Conservation (phyloP, 2,113 vertebrate genomes). For the Zapornia atra region DNA sequence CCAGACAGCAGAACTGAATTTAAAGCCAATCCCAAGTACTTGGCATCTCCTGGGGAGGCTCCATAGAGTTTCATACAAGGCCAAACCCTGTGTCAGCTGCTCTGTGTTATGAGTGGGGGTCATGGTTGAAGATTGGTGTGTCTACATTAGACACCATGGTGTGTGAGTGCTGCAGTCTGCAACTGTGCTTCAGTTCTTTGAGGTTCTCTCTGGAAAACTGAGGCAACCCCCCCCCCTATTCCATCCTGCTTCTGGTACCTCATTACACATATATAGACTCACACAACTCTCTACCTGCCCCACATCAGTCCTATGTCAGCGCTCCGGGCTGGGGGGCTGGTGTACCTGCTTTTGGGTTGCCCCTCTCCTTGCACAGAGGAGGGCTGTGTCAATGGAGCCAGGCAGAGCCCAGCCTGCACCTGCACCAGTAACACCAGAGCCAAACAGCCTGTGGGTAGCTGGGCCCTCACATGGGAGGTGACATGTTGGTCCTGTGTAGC, state of each 20-base stretch:
- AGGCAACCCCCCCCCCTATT: background rate
- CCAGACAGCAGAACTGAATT: background rate
- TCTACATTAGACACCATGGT: too few relatives aligned
- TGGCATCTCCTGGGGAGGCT: background rate
- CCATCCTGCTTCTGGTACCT: background rate
- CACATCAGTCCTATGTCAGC: too few relatives aligned
- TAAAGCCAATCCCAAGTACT: background rate
- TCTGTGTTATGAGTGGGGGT: too few relatives aligned
- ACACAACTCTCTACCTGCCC: too few relatives aligned
- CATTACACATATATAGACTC: too few relatives aligned
- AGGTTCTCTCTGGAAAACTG: background rate
- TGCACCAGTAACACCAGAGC: rapidly evolving
- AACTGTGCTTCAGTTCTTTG: too few relatives aligned
- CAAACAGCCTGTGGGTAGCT: rapidly evolving
- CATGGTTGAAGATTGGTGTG: background rate
- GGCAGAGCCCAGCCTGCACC: background rate
- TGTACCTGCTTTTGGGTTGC: rapidly evolving
- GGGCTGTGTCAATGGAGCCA: background rate
- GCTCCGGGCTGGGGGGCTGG: too few relatives aligned
- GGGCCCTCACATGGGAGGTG: rapidly evolving
- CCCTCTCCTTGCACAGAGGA: background rate
- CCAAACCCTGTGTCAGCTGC: rapidly evolving
- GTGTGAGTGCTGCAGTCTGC: background rate
- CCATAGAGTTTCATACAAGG: too few relatives aligned
- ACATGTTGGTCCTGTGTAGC: background rate